Evolutionary conservation across 2,113 vertebrate genomes (phyloP).

Genomic region (Trinectes maculatus): DNA sequence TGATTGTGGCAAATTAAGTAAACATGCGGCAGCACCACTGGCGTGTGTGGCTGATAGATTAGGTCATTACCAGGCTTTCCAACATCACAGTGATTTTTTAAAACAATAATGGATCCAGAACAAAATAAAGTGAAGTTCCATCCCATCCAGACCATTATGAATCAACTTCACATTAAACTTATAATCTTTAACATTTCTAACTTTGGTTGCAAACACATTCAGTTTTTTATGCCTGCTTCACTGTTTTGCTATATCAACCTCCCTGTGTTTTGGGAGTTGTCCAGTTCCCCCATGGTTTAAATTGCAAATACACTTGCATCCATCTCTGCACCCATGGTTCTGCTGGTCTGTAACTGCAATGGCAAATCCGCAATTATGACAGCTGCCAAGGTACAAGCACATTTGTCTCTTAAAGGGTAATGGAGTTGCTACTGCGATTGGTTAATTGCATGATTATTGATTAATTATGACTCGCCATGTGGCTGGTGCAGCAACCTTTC

Average conservation of each 20-base stretch:
- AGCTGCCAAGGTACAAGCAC: no score
- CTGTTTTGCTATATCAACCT: background rate
- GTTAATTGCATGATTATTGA: no score
- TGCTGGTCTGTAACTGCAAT: no score
- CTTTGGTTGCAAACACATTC: background rate
- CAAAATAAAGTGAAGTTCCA: background rate
- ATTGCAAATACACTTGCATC: no score
- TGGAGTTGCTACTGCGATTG: no score
- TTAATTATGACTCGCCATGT: no score
- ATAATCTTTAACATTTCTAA: no score
- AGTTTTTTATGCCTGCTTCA: background rate
- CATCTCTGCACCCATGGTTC: no score
- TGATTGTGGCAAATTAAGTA: background rate
- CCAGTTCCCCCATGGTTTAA: no score
- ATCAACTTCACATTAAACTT: background rate
- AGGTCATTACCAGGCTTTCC: background rate
- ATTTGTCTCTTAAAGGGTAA: no score
- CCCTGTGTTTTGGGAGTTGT: background rate
- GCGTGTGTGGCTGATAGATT: background rate
- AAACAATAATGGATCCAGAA: background rate
- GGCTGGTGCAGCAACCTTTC: no score
- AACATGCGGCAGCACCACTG: background rate
- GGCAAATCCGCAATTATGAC: no score
- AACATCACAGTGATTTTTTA: background rate
- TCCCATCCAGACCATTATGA: background rate